Evolutionary conservation across 2,888 invertebrate species (phyloP), one percentile per base, ranked within the genome.

Genomic region (Tachina grossa): DNA sequence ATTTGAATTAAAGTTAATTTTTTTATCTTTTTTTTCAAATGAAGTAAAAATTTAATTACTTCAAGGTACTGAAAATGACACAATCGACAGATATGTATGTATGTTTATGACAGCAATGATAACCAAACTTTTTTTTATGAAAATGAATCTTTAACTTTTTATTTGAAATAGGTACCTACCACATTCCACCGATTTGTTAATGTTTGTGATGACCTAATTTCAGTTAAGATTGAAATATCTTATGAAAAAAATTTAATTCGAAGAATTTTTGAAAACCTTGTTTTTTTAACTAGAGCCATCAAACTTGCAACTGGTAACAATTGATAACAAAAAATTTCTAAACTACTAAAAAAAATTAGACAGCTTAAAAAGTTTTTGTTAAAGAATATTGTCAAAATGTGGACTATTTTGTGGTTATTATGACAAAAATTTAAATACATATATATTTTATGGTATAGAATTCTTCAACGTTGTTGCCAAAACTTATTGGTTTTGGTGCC

Each of bases 121-220:
- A 57, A 31, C 4, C 10, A 22, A 55, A 5, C 22, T 53, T 49
- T 2, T 55, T 55, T 55, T 31, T 1, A 57, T 39, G 1, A 31
- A 31, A 57, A 10, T 22, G 45, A 65, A 14, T 65, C 47, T 22
- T 14, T 47, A 47, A 14, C 13, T 13, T 45, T 31, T 45, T 19
- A 45, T 63, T 63, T 41, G 16, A 61, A 43, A 43, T 57, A 53
- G 19, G 13, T 41, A 45, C 45, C 43, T 63, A 45, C 65, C 2
- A 47, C 14, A 65, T 65, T 65, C 47, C 43, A 41, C 22, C 22
- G 3, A 65, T 31, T 31, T 22, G 10, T 22, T 19, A 6, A 45
- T 65, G 45, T 45, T 63, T 63, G 45, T 6, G 65, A 31, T 65
- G 47, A 65, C 47, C 9, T 65, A 47, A 47, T 39, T 59, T 1